phyloP scores from a whole-genome alignment of 2,888 invertebrate genomes.

The Sisyra terminalis region DNA sequence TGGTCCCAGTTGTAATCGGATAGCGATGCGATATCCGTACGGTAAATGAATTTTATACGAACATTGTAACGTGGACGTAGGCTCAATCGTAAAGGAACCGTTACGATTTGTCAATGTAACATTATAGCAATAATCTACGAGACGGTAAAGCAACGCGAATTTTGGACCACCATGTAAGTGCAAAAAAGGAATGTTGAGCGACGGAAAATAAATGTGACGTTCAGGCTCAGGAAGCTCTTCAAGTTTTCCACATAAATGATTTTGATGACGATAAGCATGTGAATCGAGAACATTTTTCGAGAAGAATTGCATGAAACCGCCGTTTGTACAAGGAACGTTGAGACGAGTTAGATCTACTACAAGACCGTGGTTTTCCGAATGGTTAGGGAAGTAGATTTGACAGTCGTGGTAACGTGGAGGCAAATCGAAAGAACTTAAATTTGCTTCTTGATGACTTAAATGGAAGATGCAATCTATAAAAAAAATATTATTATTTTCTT shows the following conservation, averaged over 20 bases:
- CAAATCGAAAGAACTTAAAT: slow-evolving; percentile 32
- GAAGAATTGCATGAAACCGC: slow-evolving; percentile 39
- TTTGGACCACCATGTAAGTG: slow-evolving; percentile 44
- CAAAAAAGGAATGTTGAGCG: slow-evolving; percentile 30
- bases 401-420: slow-evolving; percentile 32
- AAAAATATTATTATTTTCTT: slow-evolving; percentile 14
- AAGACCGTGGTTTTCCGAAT: slow-evolving; percentile 31
- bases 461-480: slow-evolving; percentile 43
- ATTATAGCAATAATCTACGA: slow-evolving; percentile 57
- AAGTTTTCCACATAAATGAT: slow-evolving; percentile 47
- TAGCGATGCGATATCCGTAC: slow-evolving; percentile 49
- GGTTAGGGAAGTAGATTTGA: slow-evolving; percentile 34
- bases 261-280: slow-evolving; percentile 18
- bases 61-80: slow-evolving; percentile 40
- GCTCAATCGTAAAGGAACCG: slow-evolving; percentile 47
- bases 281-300: slow-evolving; percentile 8
- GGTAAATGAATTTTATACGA: slow-evolving; percentile 53
- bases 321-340: slow-evolving; percentile 49
- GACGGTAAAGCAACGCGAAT: slow-evolving; percentile 46
- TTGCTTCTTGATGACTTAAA: slow-evolving; percentile 29
- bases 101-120: slow-evolving; percentile 44
- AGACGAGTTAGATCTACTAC: slow-evolving; percentile 47
- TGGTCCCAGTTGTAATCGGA: slow-evolving; percentile 38
- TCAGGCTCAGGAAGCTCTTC: slow-evolving; percentile 44
- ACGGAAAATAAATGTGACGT: slow-evolving; percentile 42